Evolutionary conservation across 2,888 invertebrate genomes (phyloP).

Genomic region (Diplolepis rosae): DNA sequence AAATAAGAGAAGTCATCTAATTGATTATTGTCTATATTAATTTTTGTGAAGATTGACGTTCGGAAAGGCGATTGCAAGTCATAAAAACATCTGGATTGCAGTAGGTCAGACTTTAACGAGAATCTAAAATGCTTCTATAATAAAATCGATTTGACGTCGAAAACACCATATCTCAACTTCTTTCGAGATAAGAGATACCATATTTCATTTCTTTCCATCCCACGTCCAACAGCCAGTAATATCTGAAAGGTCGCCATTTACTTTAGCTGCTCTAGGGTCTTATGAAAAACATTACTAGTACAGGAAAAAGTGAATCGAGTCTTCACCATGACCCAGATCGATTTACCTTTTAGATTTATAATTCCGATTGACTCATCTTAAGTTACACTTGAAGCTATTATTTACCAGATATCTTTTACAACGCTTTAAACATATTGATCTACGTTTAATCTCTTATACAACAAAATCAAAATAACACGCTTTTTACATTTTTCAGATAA

Average conservation of each 20-base stretch:
- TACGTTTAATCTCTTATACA: too few relatives aligned
- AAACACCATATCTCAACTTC: constrained; percentile 4
- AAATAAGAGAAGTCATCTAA: neutral
- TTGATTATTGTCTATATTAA: neutral
- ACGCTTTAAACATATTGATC: too few relatives aligned
- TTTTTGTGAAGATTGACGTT: neutral
- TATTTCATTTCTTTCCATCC: neutral
- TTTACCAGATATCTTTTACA: neutral
- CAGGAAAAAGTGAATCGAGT: neutral
- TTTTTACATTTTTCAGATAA: too few relatives aligned
- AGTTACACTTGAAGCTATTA: neutral
- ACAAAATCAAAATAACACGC: too few relatives aligned
- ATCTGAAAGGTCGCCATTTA: constrained; percentile 16
- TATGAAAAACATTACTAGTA: constrained; percentile 1
- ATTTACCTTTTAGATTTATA: neutral
- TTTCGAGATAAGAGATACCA: constrained; percentile 5
- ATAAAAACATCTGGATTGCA: neutral
- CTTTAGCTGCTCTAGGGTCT: neutral
- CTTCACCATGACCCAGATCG: neutral
- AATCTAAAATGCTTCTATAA: neutral
- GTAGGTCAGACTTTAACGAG: neutral
- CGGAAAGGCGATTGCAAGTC: neutral
- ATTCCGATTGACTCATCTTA: neutral
- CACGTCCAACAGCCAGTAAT: neutral
- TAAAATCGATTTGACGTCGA: neutral